Percentiles rank a stretch among this genome's conserved stretches.
Evolutionary conservation across 2,113 vertebrate genomes (phyloP).

Genomic region (Perognathus longimembris): DNA sequence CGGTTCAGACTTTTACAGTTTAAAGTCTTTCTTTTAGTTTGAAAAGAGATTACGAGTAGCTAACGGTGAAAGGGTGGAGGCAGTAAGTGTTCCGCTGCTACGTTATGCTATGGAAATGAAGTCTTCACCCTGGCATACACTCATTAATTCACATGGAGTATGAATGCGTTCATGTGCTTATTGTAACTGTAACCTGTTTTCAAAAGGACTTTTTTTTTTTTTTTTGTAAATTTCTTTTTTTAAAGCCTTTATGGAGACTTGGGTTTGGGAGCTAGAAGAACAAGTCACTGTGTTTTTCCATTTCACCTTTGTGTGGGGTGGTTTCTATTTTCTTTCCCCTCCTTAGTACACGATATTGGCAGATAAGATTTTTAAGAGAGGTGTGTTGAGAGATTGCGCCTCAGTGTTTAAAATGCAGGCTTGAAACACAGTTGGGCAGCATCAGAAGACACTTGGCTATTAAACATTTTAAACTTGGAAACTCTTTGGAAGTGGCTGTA

Average conservation of each 20-base stretch:
- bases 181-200: background rate
- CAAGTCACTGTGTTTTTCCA: background rate
- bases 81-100: background rate
- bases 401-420: background rate
- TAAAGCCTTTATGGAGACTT: background rate
- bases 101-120: background rate
- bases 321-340: background rate
- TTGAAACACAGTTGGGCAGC: conserved; percentile 46
- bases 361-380: conserved; percentile 32
- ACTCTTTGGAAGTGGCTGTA: conserved; percentile 80
- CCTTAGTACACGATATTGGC: background rate
- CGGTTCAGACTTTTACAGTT: conserved; percentile 25
- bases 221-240: background rate
- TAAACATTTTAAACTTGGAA: conserved; percentile 87
- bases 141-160: background rate
- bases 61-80: background rate
- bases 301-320: background rate
- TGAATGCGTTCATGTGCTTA: background rate
- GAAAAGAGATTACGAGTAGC: conserved; percentile 32
- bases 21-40: background rate
- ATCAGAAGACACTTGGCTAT: conserved; percentile 77
- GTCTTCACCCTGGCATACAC: background rate
- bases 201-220: background rate
- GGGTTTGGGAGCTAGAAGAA: background rate
- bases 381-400: background rate